Base-by-base conservation (phyloP, 1,140 invertebrate species). In the Goniozus legneri region DNA sequence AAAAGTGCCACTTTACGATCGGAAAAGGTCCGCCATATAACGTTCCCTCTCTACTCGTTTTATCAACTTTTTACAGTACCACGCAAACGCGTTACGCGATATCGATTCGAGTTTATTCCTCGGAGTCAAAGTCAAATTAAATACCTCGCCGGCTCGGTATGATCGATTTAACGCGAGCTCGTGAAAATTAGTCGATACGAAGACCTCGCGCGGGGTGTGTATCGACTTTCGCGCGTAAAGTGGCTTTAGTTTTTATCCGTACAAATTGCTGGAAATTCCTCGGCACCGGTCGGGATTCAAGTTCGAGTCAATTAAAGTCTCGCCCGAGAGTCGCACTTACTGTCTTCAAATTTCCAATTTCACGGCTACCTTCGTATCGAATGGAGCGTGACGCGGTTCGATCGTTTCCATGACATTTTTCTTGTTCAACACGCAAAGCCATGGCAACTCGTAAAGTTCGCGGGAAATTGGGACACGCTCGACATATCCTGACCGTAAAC, bases 331-430 rank as follows among this genome's bases (percentile, higher is more conserved):
- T 44, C 30, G 37, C 37, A 24, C 34, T 41, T 42, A 44, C 44
- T 33, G 16, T 37, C 20, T 54, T 37, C 34, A 48, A 52, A 59
- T 56, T 38, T 30, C 18, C 53, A 56, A 61, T 61, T 59, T 61
- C 54, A 47, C 58, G 56, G 41, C 35, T 52, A 51, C 51, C 48
- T 52, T 57, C 47, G 19, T 47, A 45, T 44, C 27, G 55, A 57
- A 44, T 41, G n/a, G 24, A 52, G 52, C 55, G 52, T 55, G 55
- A 57, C 55, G 50, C 27, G 38, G 30, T 31, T 43, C 32, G 41
- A 44, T 44, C 46, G 32, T 54, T 54, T 57, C 47, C 43, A 38
- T 35, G 52, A 54, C 44, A 54, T 57, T 57, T 51, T 57, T 57
- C 52, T 55, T 44, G 40, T 34, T 40, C 33, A 35, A 44, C 49